These are phyloP conservation scores for Phycodurus eques DNA, from an alignment of 2,113 vertebrate species.

Conservation along the genomic window DNA sequence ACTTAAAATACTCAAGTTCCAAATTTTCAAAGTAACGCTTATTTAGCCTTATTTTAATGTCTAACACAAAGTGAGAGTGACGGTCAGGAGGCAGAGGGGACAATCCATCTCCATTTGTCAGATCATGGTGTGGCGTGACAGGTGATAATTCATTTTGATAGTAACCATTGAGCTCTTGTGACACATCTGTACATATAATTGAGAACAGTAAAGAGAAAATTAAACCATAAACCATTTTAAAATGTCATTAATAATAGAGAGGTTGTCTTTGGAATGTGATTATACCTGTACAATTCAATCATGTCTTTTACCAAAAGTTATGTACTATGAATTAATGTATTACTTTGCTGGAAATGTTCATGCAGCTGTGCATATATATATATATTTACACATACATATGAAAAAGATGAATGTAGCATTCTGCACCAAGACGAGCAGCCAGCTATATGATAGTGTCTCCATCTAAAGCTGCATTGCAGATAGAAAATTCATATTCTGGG, in stretches of 20 bases:
- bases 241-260: background rate
- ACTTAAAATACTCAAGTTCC: background rate
- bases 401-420: background rate
- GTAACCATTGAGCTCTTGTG: slow-evolving; percentile 1
- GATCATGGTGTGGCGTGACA: background rate
- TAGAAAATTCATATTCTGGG: slow-evolving; percentile 73
- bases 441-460: slow-evolving; percentile 33
- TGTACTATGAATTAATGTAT: background rate
- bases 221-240: background rate
- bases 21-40: background rate
- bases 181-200: background rate
- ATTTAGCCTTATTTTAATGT: background rate
- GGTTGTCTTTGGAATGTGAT: background rate
- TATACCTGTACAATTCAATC: background rate
- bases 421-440: background rate
- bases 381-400: background rate
- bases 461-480: slow-evolving; percentile 70
- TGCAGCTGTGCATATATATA: background rate
- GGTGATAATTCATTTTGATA: background rate
- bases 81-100: background rate
- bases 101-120: slow-evolving; percentile 2
- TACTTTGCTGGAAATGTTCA: background rate
- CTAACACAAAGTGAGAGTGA: slow-evolving; percentile 3
- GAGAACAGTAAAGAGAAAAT: background rate
- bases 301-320: background rate